A percentile compares a stretch with the other conserved stretches of the same genome.
Conservation (phyloP, 2,797 vertebrate species). For the Hylomyscus alleni region DNA sequence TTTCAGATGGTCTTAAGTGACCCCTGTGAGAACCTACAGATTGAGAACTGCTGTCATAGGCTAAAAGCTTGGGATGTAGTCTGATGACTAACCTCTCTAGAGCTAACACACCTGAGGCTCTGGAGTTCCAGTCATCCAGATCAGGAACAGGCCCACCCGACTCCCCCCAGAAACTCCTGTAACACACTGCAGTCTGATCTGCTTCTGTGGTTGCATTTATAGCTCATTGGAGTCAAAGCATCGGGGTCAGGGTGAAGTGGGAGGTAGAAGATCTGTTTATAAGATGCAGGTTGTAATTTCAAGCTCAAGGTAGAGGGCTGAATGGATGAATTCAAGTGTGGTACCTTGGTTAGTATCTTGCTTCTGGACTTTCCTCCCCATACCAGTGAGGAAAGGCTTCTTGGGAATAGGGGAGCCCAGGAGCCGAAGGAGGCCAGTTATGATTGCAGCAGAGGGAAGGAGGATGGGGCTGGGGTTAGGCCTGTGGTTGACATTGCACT, state of each 20-base stretch:
- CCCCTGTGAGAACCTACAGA: not conserved
- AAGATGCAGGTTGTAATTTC: constrained; percentile 13
- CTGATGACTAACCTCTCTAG: not conserved
- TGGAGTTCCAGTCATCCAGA: not conserved
- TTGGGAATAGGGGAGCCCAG: not conserved
- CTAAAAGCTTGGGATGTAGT: constrained; percentile 13
- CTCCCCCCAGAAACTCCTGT: not conserved
- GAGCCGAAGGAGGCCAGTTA: not conserved
- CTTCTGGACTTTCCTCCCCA: not conserved
- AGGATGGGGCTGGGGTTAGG: not conserved
- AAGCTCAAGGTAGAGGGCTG: not conserved
- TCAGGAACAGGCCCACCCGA: not conserved
- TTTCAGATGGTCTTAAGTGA: not conserved
- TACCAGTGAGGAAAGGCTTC: not conserved
- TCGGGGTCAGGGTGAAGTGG: not conserved
- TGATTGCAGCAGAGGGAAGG: not conserved
- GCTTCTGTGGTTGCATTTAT: not conserved
- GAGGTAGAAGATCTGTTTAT: not conserved
- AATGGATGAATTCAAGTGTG: not conserved
- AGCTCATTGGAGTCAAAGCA: not conserved
- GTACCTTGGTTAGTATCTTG: not conserved
- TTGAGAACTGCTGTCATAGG: not conserved
- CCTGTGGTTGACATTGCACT: not conserved
- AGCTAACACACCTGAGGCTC: not conserved
- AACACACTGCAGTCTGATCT: not conserved